Evolutionary conservation across 2,888 invertebrate species (phyloP).

Genomic region (Sialis fuliginosa): DNA sequence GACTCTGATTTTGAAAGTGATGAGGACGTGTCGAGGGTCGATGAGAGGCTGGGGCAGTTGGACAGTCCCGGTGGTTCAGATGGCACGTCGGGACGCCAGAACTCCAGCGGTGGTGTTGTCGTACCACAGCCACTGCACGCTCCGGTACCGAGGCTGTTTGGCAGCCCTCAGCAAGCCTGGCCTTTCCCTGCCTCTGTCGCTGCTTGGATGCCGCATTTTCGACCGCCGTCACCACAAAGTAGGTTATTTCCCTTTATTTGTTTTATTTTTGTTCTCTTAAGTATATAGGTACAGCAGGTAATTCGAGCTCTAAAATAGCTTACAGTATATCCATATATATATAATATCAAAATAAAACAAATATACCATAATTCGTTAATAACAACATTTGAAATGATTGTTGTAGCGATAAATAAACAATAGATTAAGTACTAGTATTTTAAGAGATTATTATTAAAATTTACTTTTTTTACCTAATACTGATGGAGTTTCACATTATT

Average conservation of each 20-base stretch:
- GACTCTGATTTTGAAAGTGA: slow-evolving; percentile 2
- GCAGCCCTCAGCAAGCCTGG: slow-evolving; percentile 34
- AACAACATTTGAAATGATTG: no score
- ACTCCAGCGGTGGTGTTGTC: slow-evolving; percentile 36
- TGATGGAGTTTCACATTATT: no score
- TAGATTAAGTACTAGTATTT: no score
- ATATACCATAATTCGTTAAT: no score
- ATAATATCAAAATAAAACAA: no score
- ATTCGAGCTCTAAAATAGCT: no score
- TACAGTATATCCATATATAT: no score
- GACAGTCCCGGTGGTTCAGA: slow-evolving; percentile 23
- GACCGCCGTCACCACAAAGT: slow-evolving; percentile 40
- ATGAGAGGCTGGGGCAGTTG: slow-evolving; percentile 15
- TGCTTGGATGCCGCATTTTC: slow-evolving; percentile 44
- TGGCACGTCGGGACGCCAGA: slow-evolving; percentile 29
- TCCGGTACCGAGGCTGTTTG: slow-evolving; percentile 35
- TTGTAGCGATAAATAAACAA: no score
- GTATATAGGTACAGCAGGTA: no score
- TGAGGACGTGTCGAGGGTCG: slow-evolving; percentile 26
- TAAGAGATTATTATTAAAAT: no score
- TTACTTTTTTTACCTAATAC: no score
- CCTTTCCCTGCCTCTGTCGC: slow-evolving; percentile 50
- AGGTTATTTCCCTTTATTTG: slow-evolving; percentile 19
- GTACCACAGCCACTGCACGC: slow-evolving; percentile 48
- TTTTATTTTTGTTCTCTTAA: neutral